These are phyloP conservation scores for Echiichthys vipera DNA, from an alignment of 2,797 vertebrate genomes.

Conservation along the genomic window DNA sequence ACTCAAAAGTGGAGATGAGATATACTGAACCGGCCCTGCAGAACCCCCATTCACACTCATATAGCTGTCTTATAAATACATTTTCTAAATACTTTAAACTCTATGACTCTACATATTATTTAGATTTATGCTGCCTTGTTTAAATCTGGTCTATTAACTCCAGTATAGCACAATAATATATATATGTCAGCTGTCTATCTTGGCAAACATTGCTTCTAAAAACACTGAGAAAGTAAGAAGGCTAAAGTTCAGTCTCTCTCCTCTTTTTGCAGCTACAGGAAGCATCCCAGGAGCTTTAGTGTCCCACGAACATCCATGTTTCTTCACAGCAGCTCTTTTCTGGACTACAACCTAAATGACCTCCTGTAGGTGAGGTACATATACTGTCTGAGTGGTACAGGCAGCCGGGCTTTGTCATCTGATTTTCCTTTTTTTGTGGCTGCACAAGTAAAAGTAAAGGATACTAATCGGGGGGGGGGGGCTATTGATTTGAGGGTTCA, in stretches of 20 bases:
- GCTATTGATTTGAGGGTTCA: background rate
- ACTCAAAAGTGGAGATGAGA: background rate
- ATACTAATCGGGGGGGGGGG: background rate
- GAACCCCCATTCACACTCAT: background rate
- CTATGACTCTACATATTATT: background rate
- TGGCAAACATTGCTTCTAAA: background rate
- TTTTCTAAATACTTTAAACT: background rate
- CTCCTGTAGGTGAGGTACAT: conserved; percentile 7
- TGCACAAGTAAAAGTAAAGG: background rate
- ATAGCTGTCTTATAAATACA: background rate
- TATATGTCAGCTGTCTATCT: background rate
- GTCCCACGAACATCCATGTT: background rate
- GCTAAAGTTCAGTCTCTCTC: background rate
- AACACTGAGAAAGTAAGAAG: background rate
- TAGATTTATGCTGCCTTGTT: background rate
- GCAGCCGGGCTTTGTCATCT: background rate
- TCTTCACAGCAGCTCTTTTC: background rate
- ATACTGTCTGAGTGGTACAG: background rate
- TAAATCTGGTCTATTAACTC: background rate
- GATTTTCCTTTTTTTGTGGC: background rate
- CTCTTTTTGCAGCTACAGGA: background rate
- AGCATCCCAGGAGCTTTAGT: background rate
- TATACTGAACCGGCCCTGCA: background rate
- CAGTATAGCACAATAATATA: background rate
- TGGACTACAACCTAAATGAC: background rate